Evolutionary conservation across 2,888 invertebrate genomes (phyloP).

Genomic region (Apoda limacodes): DNA sequence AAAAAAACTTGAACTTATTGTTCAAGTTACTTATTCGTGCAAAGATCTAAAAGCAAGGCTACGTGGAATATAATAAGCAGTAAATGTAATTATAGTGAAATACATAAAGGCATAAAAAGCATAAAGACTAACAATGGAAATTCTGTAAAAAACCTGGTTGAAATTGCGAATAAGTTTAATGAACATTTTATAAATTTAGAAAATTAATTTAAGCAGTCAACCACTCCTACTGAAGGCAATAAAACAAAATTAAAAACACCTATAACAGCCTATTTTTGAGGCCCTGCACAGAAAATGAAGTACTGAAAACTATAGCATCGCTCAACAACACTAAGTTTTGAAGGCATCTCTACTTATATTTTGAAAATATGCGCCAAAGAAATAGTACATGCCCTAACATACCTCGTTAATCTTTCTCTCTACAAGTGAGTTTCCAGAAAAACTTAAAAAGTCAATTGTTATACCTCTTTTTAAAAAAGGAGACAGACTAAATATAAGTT

Average conservation of each 20-base stretch:
- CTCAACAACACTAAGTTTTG: too few relatives aligned
- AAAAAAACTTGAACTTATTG: too few relatives aligned
- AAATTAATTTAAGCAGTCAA: background rate
- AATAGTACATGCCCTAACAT: background rate
- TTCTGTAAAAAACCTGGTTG: background rate
- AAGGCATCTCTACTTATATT: too few relatives aligned
- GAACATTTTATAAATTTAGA: background rate
- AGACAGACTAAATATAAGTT: too few relatives aligned
- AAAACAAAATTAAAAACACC: background rate
- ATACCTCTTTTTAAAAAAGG: too few relatives aligned
- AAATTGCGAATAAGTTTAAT: too few relatives aligned
- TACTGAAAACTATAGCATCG: too few relatives aligned
- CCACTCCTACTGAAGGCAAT: background rate
- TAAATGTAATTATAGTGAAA: background rate
- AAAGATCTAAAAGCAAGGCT: background rate
- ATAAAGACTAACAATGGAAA: too few relatives aligned
- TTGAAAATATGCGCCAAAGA: background rate
- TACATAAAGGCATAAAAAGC: too few relatives aligned
- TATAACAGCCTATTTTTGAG: background rate
- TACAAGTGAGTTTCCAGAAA: background rate
- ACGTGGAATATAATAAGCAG: conserved; percentile 1
- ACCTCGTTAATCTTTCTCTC: conserved; percentile 4
- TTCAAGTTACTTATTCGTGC: too few relatives aligned
- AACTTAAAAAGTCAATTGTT: too few relatives aligned
- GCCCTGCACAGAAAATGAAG: too few relatives aligned